These are phyloP conservation scores for Coelinius sp. DNA, from an alignment of 2,888 invertebrate genomes.

Conservation along the genomic window DNA sequence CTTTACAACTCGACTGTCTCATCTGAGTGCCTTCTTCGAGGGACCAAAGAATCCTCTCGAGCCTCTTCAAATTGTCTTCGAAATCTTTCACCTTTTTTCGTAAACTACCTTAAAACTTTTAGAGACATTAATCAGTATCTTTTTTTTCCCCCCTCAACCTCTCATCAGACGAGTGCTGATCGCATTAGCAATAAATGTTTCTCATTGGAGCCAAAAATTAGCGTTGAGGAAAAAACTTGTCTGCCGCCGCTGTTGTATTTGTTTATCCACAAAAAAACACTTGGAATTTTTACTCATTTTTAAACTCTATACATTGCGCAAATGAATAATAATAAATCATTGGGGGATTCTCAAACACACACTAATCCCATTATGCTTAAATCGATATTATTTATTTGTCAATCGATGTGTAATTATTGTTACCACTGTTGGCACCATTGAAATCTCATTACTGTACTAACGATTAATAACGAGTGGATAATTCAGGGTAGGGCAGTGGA, in stretches of 20 bases:
- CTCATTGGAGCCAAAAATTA: conserved; percentile 41
- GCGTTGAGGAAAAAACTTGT: conserved; percentile 16
- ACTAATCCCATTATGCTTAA: too few relatives aligned
- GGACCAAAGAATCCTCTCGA: conserved; percentile 2
- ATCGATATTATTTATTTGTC: conserved; percentile 15
- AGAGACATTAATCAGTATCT: neutral
- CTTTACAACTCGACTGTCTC: neutral
- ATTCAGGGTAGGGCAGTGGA: too few relatives aligned
- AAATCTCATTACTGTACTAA: conserved; percentile 26
- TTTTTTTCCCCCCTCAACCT: conserved; percentile 33
- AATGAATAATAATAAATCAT: too few relatives aligned
- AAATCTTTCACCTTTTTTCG: conserved; percentile 14
- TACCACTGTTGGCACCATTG: neutral
- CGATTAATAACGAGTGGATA: too few relatives aligned
- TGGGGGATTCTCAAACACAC: too few relatives aligned
- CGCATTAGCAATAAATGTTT: conserved; percentile 61
- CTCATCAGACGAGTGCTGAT: conserved; percentile 49
- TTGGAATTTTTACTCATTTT: too few relatives aligned
- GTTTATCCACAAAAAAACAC: too few relatives aligned
- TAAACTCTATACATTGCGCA: too few relatives aligned
- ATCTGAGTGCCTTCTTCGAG: neutral
- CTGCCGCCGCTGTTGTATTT: neutral
- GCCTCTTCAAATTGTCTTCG: conserved; percentile 12
- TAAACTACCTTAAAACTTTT: neutral
- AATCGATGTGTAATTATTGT: conserved; percentile 25